Conservation (phyloP, 2,797 vertebrate species). For the Gallinago solitaria region DNA sequence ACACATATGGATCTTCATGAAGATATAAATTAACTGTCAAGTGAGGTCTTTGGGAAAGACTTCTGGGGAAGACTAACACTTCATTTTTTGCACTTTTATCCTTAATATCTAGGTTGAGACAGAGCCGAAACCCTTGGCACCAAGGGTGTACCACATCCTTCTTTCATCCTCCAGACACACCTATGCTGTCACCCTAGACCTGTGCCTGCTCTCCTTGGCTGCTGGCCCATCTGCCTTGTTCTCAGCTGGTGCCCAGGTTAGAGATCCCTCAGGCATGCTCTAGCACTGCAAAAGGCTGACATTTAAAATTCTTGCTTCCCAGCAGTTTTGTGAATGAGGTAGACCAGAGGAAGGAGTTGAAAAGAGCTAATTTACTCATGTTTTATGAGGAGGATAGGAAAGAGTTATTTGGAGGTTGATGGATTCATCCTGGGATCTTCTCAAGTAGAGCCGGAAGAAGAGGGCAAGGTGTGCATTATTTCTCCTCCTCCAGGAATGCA, state of each 20-base stretch:
- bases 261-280: neutral
- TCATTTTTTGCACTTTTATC: neutral
- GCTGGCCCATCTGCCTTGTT: neutral
- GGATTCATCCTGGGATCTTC: neutral
- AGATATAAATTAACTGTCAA: neutral
- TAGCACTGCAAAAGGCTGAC: neutral
- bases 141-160: neutral
- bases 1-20: neutral
- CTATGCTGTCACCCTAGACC: neutral
- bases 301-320: neutral
- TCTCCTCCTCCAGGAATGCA: neutral
- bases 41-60: neutral
- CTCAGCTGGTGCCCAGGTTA: neutral
- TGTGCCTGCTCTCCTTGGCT: neutral
- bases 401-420: neutral
- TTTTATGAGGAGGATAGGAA: neutral
- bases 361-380: neutral
- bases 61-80: neutral
- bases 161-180: neutral
- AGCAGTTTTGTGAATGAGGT: neutral
- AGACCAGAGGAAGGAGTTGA: neutral
- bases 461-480: neutral
- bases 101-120: neutral
- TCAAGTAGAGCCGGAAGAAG: neutral
- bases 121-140: neutral